Conservation (phyloP, 1,140 invertebrate species). For the Tetramorium parvispinum region DNA sequence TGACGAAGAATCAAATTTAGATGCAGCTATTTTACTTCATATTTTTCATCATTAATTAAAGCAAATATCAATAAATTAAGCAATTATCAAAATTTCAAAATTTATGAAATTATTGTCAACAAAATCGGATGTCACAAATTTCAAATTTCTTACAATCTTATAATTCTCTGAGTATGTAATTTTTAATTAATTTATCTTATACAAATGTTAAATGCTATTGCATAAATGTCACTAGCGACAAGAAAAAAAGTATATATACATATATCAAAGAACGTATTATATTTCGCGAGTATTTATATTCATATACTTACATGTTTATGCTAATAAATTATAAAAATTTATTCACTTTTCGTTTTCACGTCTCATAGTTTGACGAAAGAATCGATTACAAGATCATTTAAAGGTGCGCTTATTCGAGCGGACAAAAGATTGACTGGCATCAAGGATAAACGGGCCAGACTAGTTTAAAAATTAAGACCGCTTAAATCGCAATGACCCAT, state of each 20-base stretch:
- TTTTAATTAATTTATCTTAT: constrained; percentile 3
- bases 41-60: background rate
- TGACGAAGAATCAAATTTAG: background rate
- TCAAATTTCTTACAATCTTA: background rate
- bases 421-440: constrained; percentile 1
- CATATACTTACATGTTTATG: background rate
- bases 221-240: background rate
- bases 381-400: background rate
- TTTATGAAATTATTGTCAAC: constrained; percentile 11
- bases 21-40: background rate
- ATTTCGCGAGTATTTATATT: background rate
- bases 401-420: background rate
- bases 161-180: background rate
- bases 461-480: constrained; percentile 32
- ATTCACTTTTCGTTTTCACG: background rate
- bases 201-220: constrained; percentile 11
- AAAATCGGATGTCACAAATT: background rate
- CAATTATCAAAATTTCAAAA: background rate
- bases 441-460: background rate
- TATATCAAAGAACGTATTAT: background rate
- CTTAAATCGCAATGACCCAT: constrained; percentile 41
- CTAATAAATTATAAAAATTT: background rate
- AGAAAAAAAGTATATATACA: background rate
- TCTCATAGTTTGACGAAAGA: background rate
- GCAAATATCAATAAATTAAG: background rate